Conservation (phyloP, 2,113 vertebrate genomes). For the Apaloderma vittatum region DNA sequence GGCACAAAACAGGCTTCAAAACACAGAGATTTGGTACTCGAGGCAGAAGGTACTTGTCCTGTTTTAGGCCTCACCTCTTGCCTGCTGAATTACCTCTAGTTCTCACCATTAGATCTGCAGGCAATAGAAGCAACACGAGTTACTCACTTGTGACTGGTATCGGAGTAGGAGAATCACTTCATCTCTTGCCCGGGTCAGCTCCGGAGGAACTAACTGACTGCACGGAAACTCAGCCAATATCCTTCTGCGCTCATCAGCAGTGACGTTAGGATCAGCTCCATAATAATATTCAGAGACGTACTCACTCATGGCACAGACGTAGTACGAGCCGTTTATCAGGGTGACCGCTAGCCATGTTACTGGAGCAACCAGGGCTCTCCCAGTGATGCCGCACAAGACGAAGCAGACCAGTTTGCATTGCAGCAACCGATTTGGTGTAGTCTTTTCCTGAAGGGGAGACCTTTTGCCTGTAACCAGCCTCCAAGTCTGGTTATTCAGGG, state of each 20-base stretch:
- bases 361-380: constrained; percentile 80
- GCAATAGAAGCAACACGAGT: neutral
- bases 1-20: neutral
- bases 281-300: constrained; percentile 59
- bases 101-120: neutral
- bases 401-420: constrained; percentile 77
- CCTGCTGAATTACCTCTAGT: neutral
- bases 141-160: constrained; percentile 83
- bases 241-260: neutral
- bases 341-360: constrained; percentile 79
- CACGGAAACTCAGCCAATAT: constrained; percentile 78
- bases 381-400: constrained; percentile 69
- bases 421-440: neutral
- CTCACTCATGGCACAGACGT: constrained; percentile 79
- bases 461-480: constrained; percentile 68
- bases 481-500: constrained; percentile 80
- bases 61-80: neutral
- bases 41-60: neutral
- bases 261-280: constrained; percentile 16
- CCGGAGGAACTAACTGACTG: constrained; percentile 46
- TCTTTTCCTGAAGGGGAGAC: constrained; percentile 24
- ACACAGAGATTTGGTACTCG: neutral
- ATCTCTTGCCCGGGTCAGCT: constrained; percentile 62
- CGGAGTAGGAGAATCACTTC: constrained; percentile 78
- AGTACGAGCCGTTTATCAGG: constrained; percentile 79